These are phyloP conservation scores for Choristoneura fumiferana DNA, from an alignment of 1,140 invertebrate genomes.

Conservation along the genomic window DNA sequence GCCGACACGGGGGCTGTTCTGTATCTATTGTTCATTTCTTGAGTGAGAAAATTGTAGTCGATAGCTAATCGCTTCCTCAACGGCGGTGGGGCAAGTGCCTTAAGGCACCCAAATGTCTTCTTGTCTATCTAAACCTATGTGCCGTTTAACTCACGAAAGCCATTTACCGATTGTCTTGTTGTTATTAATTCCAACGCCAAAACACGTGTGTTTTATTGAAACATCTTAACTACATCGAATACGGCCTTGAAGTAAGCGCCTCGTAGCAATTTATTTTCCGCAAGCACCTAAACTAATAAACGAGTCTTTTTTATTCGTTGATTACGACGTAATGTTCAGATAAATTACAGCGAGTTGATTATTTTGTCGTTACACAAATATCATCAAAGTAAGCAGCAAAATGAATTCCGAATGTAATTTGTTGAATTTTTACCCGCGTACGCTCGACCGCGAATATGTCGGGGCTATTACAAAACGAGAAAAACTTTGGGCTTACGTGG, in stretches of 20 bases:
- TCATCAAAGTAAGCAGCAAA: not conserved
- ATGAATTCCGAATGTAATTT: not conserved
- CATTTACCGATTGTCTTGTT: not conserved
- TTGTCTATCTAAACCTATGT: too few species aligned
- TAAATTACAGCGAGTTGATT: not conserved
- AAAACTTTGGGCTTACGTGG: not conserved
- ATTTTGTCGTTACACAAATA: too few species aligned
- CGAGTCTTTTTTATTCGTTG: not conserved
- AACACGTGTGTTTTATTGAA: not conserved
- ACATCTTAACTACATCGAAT: not conserved
- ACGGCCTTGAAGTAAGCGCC: not conserved
- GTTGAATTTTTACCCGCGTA: not conserved
- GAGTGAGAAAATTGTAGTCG: too few species aligned
- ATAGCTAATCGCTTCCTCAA: too few species aligned
- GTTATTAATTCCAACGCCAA: too few species aligned
- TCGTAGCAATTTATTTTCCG: not conserved
- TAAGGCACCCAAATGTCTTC: too few species aligned
- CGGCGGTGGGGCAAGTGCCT: too few species aligned
- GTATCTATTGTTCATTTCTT: too few species aligned
- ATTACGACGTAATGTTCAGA: not conserved
- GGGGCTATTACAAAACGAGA: not conserved
- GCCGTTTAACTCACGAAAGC: too few species aligned
- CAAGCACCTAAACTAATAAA: conserved; percentile 5
- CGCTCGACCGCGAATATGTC: not conserved
- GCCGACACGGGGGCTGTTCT: too few species aligned